Percentiles rank a stretch among this genome's conserved stretches.
These are phyloP conservation scores for Hylaeus anthracinus DNA, from an alignment of 1,140 invertebrate genomes.

Conservation along the genomic window DNA sequence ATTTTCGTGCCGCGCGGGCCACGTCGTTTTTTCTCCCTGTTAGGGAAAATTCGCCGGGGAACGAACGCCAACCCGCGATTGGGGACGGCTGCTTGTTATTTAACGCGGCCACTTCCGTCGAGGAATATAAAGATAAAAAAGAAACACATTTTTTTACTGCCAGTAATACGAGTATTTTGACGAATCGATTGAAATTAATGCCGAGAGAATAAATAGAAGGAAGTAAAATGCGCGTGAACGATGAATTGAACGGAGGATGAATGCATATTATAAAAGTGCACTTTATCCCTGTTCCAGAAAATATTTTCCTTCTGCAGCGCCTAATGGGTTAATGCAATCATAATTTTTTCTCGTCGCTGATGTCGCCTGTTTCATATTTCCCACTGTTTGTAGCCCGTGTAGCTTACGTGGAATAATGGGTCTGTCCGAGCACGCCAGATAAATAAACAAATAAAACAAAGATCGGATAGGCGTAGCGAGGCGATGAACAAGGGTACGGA, in stretches of 20 bases:
- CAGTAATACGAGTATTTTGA: slow-evolving; percentile 10
- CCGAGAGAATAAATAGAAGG: slow-evolving; percentile 7
- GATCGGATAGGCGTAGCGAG: neutral
- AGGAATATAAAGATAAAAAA: slow-evolving; percentile 6
- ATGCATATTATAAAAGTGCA: no score
- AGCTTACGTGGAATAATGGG: neutral
- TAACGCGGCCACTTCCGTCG: slow-evolving; percentile 5
- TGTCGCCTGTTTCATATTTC: no score
- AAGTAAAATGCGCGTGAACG: neutral
- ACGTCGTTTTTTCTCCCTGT: slow-evolving; percentile 18
- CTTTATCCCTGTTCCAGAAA: no score
- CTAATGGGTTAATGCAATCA: no score
- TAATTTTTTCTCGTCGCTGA: no score
- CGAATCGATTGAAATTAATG: slow-evolving; percentile 32
- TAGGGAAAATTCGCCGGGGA: slow-evolving; percentile 47
- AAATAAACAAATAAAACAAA: neutral
- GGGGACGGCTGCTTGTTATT: slow-evolving; percentile 17
- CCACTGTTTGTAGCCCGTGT: no score
- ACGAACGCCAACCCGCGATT: neutral
- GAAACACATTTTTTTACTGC: neutral
- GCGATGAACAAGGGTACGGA: neutral
- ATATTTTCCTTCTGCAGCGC: neutral
- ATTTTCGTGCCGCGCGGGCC: slow-evolving; percentile 42
- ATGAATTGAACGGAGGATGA: neutral
- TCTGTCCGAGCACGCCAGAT: neutral